Conservation (phyloP, 2,113 vertebrate genomes). For the Notothenia rossii region DNA sequence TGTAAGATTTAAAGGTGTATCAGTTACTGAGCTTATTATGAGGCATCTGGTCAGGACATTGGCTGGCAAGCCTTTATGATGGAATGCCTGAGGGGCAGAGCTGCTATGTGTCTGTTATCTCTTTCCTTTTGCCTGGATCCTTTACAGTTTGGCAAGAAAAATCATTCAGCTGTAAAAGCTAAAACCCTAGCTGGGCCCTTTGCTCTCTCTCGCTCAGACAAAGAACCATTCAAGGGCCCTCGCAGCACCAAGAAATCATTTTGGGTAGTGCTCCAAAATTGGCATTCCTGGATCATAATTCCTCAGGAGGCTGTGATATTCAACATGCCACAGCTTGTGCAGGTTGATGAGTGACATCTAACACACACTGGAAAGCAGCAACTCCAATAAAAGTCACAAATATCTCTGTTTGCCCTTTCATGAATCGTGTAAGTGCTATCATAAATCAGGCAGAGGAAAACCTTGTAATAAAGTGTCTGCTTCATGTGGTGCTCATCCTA, state of each 20-base stretch:
- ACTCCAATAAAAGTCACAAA: conserved; percentile 51
- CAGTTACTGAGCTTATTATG: conserved; percentile 62
- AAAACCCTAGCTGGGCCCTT: conserved; percentile 50
- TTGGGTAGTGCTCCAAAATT: conserved; percentile 68
- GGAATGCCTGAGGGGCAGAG: conserved; percentile 45
- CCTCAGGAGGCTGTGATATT: conserved; percentile 66
- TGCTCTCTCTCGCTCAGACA: conserved; percentile 57
- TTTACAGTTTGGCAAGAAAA: conserved; percentile 68
- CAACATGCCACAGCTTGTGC: conserved; percentile 77
- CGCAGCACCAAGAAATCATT: conserved; percentile 72
- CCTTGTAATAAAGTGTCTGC: conserved; percentile 51
- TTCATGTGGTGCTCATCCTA: conserved; percentile 32
- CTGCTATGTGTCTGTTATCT: conserved; percentile 49
- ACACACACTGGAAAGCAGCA: conserved; percentile 35
- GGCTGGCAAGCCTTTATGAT: conserved; percentile 63
- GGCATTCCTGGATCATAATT: conserved; percentile 78
- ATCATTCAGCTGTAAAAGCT: conserved; percentile 57
- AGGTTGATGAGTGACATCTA: conserved; percentile 74
- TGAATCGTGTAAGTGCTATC: conserved; percentile 12
- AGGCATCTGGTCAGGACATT: conserved; percentile 55
- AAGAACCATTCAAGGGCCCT: conserved; percentile 72
- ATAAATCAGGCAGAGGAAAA: conserved; percentile 56
- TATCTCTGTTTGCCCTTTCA: conserved; percentile 7
- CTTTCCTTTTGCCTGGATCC: conserved; percentile 50
- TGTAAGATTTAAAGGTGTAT: conserved; percentile 50